Evolutionary conservation across 2,888 invertebrate species (phyloP), one percentile per base, ranked within the genome.

Genomic region (Incurvaria masculella): DNA sequence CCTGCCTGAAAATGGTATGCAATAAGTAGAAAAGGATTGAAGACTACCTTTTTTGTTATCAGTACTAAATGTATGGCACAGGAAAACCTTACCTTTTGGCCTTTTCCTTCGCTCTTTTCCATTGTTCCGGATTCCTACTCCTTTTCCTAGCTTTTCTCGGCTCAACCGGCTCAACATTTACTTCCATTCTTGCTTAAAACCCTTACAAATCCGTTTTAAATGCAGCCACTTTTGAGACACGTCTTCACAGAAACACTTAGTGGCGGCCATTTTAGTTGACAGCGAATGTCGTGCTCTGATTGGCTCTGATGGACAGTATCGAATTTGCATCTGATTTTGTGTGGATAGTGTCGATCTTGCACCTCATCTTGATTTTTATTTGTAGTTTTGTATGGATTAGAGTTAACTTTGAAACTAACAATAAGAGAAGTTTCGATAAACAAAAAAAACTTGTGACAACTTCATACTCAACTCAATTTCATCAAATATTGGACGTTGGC

Each of bases 291-390:
- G 26, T 17, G 14, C n/a, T 21, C 44, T 44, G 23, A 44, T 44
- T 44, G 44, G 44, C 26, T 27, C n/a, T n/a, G 6, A 44, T 44
- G 44, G 44, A 44, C 44, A 44, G 23, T n/a, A 18, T 21, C 27
- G 18, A 23, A 16, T 44, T 44, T 44, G 44, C 44, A 16, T 27
- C 18, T 44, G 21, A 23, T 21, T 19, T 23, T 17, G 21, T 44
- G 21, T 21, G 44, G 44, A 44, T 21, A 44, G 23, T 23, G 44
- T n/a, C 21, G 23, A 44, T 21, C 21, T 26, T 44, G 44, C 44
- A 23, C 18, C 21, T 44, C 6, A 44, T 20, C 18, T 14, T 18
- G 42, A 16, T 26, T 17, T 44, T 44, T 26, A 6, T 20, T 21
- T 17, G n/a, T 6, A n/a, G 21, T 26, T 27, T 44, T 23, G 8